These are phyloP conservation scores for Danaus plexippus DNA, from an alignment of 1,140 invertebrate species.

Conservation along the genomic window DNA sequence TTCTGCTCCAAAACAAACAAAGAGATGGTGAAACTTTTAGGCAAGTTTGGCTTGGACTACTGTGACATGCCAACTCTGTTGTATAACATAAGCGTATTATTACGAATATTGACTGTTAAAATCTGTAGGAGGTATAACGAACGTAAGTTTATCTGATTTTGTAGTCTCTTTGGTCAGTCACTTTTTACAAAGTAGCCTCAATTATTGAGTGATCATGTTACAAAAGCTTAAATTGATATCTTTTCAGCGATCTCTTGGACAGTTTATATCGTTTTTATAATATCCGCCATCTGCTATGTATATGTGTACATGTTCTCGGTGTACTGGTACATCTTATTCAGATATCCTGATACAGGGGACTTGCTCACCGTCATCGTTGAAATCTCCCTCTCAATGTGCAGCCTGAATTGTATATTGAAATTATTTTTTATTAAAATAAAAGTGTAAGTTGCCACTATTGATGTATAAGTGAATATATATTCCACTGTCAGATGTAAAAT, in stretches of 20 bases:
- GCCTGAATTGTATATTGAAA: constrained; percentile 27
- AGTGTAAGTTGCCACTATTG: constrained; percentile 10
- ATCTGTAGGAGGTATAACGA: constrained; percentile 25
- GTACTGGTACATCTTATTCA: constrained; percentile 37
- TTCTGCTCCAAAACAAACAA: too few species aligned
- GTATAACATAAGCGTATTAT: constrained; percentile 23
- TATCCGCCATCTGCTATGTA: constrained; percentile 20
- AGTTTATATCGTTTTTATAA: constrained; percentile 21
- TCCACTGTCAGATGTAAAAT: not conserved
- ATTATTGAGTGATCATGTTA: not conserved
- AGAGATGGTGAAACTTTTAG: constrained; percentile 4
- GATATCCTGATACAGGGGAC: constrained; percentile 29
- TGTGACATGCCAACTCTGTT: constrained; percentile 35
- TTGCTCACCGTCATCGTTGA: constrained; percentile 25
- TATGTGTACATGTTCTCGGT: constrained; percentile 41
- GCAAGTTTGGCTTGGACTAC: constrained; percentile 24
- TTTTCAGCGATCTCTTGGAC: constrained; percentile 26
- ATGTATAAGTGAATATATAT: constrained; percentile 6
- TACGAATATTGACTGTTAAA: constrained; percentile 22
- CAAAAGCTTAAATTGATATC: not conserved
- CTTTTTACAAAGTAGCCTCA: too few species aligned
- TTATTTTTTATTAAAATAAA: constrained; percentile 11
- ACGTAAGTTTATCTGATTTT: constrained; percentile 19
- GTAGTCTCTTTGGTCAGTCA: too few species aligned
- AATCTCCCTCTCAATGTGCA: constrained; percentile 28